Evolutionary conservation across 1,140 invertebrate genomes (phyloP).

Genomic region (Zophobas atratus): DNA sequence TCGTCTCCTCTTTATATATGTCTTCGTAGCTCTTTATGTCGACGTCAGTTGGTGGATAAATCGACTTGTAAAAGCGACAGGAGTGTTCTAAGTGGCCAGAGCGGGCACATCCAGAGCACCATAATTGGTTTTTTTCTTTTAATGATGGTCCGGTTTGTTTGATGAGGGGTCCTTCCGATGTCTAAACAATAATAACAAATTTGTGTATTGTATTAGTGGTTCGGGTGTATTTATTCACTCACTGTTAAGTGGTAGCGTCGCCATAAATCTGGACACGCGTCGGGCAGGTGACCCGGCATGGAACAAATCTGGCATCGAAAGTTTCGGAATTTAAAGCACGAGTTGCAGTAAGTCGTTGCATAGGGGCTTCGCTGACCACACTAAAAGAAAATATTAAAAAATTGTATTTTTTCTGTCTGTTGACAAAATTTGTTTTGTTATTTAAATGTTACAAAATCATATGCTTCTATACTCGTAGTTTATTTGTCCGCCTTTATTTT

Average conservation of each 20-base stretch:
- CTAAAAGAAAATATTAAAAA: slow-evolving; percentile 67
- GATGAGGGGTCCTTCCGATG: slow-evolving; percentile 64
- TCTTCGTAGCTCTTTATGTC: slow-evolving; percentile 56
- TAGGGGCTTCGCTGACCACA: slow-evolving; percentile 75
- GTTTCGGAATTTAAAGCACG: slow-evolving; percentile 74
- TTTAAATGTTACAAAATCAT: neutral
- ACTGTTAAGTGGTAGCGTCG: slow-evolving; percentile 79
- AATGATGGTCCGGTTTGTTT: slow-evolving; percentile 64
- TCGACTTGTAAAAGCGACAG: slow-evolving; percentile 65
- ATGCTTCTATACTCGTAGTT: no score
- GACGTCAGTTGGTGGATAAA: slow-evolving; percentile 55
- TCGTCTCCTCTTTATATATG: slow-evolving; percentile 31
- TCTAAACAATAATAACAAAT: slow-evolving; percentile 62
- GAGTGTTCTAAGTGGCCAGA: slow-evolving; percentile 75
- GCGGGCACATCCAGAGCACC: slow-evolving; percentile 76
- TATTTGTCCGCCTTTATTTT: neutral
- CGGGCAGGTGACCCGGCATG: slow-evolving; percentile 72
- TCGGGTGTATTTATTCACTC: slow-evolving; percentile 61
- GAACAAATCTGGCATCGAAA: slow-evolving; percentile 74
- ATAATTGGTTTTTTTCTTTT: slow-evolving; percentile 64
- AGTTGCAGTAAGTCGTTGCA: slow-evolving; percentile 72
- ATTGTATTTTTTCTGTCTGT: neutral
- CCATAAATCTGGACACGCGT: slow-evolving; percentile 79
- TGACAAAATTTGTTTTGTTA: neutral
- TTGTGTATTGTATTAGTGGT: slow-evolving; percentile 19